Base-by-base conservation (phyloP, 2,888 invertebrate species). In the Zeuzera pyrina region DNA sequence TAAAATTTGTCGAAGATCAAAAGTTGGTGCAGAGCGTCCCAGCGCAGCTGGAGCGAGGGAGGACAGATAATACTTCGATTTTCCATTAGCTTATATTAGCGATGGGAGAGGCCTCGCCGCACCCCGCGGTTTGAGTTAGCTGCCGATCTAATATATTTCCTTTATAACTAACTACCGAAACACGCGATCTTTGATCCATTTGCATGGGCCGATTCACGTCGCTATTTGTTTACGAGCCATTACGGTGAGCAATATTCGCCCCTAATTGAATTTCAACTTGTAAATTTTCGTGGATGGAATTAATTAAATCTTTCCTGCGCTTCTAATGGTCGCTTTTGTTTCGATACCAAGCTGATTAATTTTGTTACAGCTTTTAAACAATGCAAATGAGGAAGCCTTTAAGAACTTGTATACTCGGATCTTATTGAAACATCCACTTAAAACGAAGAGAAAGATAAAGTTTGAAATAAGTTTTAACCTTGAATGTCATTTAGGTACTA, bases 141-240 rank as follows among this genome's bases (percentile, higher is more conserved):
- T 65, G 53, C 59, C 63, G 62, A 52, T 65, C 63, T 68, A 71
- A 76, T 77, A 76, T 72, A 78, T 76, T 76, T 78, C 69, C 72
- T 72, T 76, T 69, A 72, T 69, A 71, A 64, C 65, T 64, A 68
- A 70, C 68, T 61, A 62, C 60, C 62, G 63, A 57, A 70, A 65
- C 81, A 81, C 81, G 81, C 81, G 67, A 81, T 76, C 73, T 76
- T 72, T 76, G 77, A 77, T 78, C 73, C 69, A 74, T 77, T 78
- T 73, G 67, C 73, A 71, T 72, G 67, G 62, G 35, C 38, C 35
- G 39, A 39, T 39, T 39, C 27, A 32, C 30, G 34, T 31, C 31
- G 21, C 30, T 15, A 66, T 78, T 78, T 79, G 73, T 74, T 78
- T 76, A 66, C 63, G 64, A 63, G 51, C 66, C 59, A 68, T 73